Conservation (phyloP, 2,797 vertebrate genomes). For the Myotis planiceps region DNA sequence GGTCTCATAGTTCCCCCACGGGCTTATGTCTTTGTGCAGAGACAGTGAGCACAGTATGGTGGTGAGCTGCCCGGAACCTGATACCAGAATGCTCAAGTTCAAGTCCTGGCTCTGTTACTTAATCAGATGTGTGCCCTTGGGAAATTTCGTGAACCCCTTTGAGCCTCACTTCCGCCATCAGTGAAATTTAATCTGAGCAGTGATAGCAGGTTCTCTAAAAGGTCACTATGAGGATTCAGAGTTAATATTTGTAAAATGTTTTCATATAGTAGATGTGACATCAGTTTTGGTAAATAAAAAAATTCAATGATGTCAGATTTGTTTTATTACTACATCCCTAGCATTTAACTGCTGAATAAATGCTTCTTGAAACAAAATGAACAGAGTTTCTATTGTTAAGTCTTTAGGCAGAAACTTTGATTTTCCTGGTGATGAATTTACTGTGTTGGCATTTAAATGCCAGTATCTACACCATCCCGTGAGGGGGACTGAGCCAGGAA, state of each 20-base stretch:
- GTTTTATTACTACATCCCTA: background rate
- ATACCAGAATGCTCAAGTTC: background rate
- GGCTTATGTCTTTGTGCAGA: background rate
- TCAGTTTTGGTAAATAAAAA: background rate
- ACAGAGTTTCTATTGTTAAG: background rate
- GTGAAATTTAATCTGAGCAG: background rate
- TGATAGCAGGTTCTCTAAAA: background rate
- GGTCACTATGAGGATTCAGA: background rate
- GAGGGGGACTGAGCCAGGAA: background rate
- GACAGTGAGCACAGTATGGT: fast-evolving
- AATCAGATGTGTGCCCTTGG: background rate
- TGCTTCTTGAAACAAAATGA: background rate
- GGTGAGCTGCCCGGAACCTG: background rate
- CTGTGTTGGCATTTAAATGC: background rate
- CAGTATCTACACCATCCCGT: fast-evolving
- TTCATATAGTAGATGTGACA: background rate
- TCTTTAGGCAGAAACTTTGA: background rate
- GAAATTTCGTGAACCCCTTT: background rate
- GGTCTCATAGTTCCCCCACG: background rate
- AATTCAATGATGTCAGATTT: background rate
- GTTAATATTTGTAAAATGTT: background rate
- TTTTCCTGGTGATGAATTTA: background rate
- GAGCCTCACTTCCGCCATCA: background rate
- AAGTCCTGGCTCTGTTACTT: background rate
- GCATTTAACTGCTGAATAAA: background rate